Evolutionary conservation across 2,797 vertebrate genomes (phyloP).

Genomic region (Manis pentadactyla): DNA sequence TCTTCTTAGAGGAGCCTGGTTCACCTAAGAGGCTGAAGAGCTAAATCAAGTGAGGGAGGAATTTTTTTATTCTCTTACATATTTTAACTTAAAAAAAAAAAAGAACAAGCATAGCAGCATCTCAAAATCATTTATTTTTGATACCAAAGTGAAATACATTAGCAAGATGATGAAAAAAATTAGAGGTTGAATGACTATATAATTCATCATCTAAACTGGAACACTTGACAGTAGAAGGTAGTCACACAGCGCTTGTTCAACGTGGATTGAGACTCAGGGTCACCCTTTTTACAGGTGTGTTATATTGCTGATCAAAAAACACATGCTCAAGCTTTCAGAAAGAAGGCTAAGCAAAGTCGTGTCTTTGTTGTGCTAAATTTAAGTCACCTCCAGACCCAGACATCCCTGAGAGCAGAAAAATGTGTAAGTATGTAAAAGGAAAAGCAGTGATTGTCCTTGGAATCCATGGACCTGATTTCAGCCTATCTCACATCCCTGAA

Average conservation of each 20-base stretch:
- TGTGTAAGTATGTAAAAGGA: background rate
- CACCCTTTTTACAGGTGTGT: fast-evolving
- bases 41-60: background rate
- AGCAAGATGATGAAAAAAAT: background rate
- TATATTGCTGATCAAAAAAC: background rate
- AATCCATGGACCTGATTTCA: background rate
- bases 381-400: background rate
- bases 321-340: background rate
- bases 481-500: background rate
- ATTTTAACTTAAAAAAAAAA: background rate
- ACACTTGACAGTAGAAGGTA: background rate
- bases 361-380: background rate
- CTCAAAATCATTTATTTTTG: background rate
- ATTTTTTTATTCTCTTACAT: background rate
- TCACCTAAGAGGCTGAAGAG: background rate
- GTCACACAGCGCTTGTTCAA: background rate
- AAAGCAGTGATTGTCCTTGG: background rate
- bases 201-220: background rate
- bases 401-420: background rate
- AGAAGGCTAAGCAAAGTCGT: background rate
- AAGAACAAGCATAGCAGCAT: background rate
- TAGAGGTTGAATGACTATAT: background rate
- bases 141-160: background rate
- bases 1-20: background rate
- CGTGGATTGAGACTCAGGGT: background rate